Base-by-base conservation (phyloP, 2,888 invertebrate genomes). In the Cryptocephalus moraei region DNA sequence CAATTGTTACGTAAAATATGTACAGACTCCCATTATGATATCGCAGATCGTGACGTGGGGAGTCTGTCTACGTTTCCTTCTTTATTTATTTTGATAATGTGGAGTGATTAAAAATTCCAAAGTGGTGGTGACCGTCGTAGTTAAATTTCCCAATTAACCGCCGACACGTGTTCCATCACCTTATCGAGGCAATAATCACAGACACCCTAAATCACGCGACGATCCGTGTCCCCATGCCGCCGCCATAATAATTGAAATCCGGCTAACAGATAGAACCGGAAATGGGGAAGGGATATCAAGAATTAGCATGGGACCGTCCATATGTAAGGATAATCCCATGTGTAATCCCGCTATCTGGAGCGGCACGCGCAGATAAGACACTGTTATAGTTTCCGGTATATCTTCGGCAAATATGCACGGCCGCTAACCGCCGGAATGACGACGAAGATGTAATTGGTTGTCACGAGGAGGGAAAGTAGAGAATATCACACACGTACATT, bases 271-370 rank as follows among this genome's bases (percentile, higher is more conserved):
- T 55, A 52, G 48, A 51, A 52, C 49, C 49, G 48, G 49, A 50
- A 54, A 52, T 49, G 41, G 49, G 50, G 46, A 47, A 40, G 46
- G 50, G 57, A 48, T 57, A 58, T 59, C 59, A 58, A 55, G 62
- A 66, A 66, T 67, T 66, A 66, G 64, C 63, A 64, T 63, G 59
- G 62, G 64, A 65, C 58, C 57, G 63, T 63, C 66, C 66, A 65
- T 68, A 67, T 65, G 67, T 66, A 67, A 65, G 65, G 67, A 64
- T 69, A 67, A 69, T 69, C 67, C 68, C 64, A 49, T 56, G 64
- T 67, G 68, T 69, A 69, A 67, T 69, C 65, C 64, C 55, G 44
- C 57, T 62, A 47, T 47, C 47, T 47, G 40, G 8, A 9, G 22
- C 47, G 47, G 47, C 47, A 47, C 47, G 47, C 47, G 41, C 46